Percentiles rank a stretch among this genome's conserved stretches.
These are phyloP conservation scores for Drosophila flavopinicola DNA, from an alignment of 2,888 invertebrate genomes.

Conservation along the genomic window DNA sequence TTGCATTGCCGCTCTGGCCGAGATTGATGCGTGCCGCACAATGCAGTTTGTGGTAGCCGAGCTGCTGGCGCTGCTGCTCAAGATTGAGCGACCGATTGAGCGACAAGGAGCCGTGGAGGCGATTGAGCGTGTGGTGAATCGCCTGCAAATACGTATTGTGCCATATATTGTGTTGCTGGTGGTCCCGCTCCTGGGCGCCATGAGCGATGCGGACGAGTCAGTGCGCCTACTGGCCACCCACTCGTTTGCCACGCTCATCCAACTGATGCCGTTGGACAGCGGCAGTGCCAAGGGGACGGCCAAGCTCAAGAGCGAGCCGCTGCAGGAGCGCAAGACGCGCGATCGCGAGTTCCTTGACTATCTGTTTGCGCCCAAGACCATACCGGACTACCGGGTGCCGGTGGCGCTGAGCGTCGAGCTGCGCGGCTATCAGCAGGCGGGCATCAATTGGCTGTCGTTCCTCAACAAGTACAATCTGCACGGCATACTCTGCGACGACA, in stretches of 20 bases:
- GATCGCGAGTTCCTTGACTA: slow-evolving; percentile 95
- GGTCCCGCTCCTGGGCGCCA: slow-evolving; percentile 95
- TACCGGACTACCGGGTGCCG: slow-evolving; percentile 92
- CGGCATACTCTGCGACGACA: slow-evolving; percentile 99
- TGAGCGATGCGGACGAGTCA: slow-evolving; percentile 95
- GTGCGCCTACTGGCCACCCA: slow-evolving; percentile 95
- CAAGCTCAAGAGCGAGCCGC: slow-evolving; percentile 82
- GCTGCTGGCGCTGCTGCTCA: slow-evolving; percentile 88
- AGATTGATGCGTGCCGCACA: slow-evolving; percentile 88
- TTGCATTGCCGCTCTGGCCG: slow-evolving; percentile 91
- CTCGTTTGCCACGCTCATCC: slow-evolving; percentile 96
- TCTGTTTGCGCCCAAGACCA: slow-evolving; percentile 92
- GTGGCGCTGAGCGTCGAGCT: slow-evolving; percentile 93
- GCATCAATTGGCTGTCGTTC: slow-evolving; percentile 98
- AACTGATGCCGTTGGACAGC: slow-evolving; percentile 94
- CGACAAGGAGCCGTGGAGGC: slow-evolving; percentile 97
- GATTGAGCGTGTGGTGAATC: slow-evolving; percentile 93
- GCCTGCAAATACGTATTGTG: slow-evolving; percentile 92
- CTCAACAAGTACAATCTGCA: slow-evolving; percentile 97
- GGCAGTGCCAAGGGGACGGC: slow-evolving; percentile 28
- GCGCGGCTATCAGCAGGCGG: slow-evolving; percentile 96
- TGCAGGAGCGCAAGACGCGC: slow-evolving; percentile 86
- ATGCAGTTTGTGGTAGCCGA: slow-evolving; percentile 89
- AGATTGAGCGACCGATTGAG: slow-evolving; percentile 88
- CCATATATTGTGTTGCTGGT: slow-evolving; percentile 96